Percentiles rank a stretch among this genome's conserved stretches.
phyloP scores from a whole-genome alignment of 2,888 invertebrate genomes.

The Pollenia griseotomentosa region DNA sequence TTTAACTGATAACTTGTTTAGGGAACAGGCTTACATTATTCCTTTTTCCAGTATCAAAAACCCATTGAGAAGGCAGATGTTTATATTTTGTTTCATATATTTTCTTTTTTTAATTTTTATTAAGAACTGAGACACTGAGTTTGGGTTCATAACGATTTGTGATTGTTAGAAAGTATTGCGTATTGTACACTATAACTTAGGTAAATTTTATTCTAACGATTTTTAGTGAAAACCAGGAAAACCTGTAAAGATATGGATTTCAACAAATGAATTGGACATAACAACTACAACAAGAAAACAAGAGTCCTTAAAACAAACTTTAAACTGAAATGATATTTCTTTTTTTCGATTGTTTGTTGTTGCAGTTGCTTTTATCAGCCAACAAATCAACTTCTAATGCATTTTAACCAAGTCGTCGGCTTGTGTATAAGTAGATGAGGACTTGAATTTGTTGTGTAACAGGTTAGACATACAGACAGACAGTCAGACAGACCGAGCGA shows the following conservation, averaged over 20 bases:
- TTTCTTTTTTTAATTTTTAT: not conserved
- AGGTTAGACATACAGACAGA: not conserved
- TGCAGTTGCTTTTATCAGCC: constrained; percentile 52
- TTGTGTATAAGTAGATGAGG: constrained; percentile 15
- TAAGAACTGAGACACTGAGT: constrained; percentile 1
- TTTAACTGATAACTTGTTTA: constrained; percentile 66
- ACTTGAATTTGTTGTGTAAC: constrained; percentile 12
- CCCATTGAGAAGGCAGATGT: constrained; percentile 50
- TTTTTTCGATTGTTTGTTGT: constrained; percentile 2
- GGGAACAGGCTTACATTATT: constrained; percentile 55
- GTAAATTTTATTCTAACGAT: not conserved
- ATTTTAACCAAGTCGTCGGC: constrained; percentile 52
- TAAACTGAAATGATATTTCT: constrained; percentile 41
- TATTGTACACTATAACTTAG: constrained; percentile 13
- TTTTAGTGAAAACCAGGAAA: not conserved
- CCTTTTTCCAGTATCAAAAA: constrained; percentile 20
- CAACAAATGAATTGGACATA: not conserved
- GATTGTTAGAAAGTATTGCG: constrained; percentile 48
- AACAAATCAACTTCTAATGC: constrained; percentile 69
- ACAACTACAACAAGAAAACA: not conserved
- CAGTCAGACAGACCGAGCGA: not conserved
- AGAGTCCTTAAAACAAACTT: constrained; percentile 47
- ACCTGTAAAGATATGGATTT: constrained; percentile 30
- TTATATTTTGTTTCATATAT: constrained; percentile 26
- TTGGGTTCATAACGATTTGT: constrained; percentile 10